phyloP scores from a whole-genome alignment of 1,140 invertebrate genomes.

The Danaus plexippus region DNA sequence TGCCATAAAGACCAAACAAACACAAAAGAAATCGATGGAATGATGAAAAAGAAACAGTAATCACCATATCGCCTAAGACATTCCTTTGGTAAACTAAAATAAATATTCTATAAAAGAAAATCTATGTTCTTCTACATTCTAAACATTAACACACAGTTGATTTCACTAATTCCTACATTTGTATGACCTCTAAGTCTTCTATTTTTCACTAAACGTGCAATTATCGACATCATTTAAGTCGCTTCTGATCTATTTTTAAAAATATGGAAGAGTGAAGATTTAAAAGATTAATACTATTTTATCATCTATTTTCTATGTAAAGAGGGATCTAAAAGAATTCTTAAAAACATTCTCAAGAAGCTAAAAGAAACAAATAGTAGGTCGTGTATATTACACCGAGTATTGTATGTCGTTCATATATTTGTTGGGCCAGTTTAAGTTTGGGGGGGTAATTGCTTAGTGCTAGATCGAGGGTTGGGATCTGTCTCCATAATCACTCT shows the following conservation, averaged over 20 bases:
- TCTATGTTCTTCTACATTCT: slow-evolving; percentile 32
- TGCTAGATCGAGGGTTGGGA: slow-evolving; percentile 29
- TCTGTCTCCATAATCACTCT: slow-evolving; percentile 50
- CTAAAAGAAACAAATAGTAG: slow-evolving; percentile 22
- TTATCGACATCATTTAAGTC: slow-evolving; percentile 40
- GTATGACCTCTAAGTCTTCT: slow-evolving; percentile 44
- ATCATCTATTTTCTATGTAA: slow-evolving; percentile 26
- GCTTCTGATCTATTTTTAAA: slow-evolving; percentile 45
- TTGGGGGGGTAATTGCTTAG: slow-evolving; percentile 30
- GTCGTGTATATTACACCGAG: slow-evolving; percentile 34
- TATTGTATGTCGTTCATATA: slow-evolving; percentile 19
- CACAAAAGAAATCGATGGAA: slow-evolving; percentile 35
- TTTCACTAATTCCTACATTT: slow-evolving; percentile 36
- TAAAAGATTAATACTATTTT: slow-evolving; percentile 46
- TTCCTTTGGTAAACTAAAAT: slow-evolving; percentile 50
- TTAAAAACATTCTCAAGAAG: slow-evolving; percentile 34
- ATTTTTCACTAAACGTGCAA: slow-evolving; percentile 60
- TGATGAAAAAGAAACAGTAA: slow-evolving; percentile 33
- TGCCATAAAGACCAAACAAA: slow-evolving; percentile 27
- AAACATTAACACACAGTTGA: slow-evolving; percentile 56
- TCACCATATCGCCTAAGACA: slow-evolving; percentile 54
- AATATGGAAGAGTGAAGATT: slow-evolving; percentile 70
- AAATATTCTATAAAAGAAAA: slow-evolving; percentile 25
- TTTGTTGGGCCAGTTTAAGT: slow-evolving; percentile 19
- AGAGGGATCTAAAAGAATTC: slow-evolving; percentile 29